Conservation (phyloP, 2,888 invertebrate genomes). For the Lutraria lutraria region DNA sequence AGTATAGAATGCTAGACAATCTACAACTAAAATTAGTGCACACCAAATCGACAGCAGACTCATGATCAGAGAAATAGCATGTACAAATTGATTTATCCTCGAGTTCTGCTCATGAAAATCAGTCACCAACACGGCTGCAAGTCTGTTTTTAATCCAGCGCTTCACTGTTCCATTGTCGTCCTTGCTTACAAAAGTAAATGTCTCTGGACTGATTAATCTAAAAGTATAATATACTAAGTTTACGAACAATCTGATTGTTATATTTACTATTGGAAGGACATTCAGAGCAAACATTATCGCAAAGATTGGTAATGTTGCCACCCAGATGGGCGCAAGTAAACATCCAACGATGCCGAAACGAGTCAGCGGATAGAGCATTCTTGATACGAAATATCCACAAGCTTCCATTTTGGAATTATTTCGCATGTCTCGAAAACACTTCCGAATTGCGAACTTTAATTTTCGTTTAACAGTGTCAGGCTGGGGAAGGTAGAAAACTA, state of each 20-base stretch:
- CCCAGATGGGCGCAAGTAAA: constrained; percentile 40
- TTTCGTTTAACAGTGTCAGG: constrained; percentile 41
- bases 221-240: constrained; percentile 51
- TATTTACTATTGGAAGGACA: constrained; percentile 49
- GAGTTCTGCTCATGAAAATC: constrained; percentile 39
- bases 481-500: constrained; percentile 29
- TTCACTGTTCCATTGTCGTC: not conserved
- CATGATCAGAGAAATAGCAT: constrained; percentile 43
- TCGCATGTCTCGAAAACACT: constrained; percentile 52
- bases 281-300: constrained; percentile 26
- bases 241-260: constrained; percentile 46
- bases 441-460: constrained; percentile 49
- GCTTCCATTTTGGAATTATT: constrained; percentile 27
- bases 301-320: constrained; percentile 28
- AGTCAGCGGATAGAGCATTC: constrained; percentile 36
- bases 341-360: constrained; percentile 51
- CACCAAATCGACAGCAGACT: constrained; percentile 53
- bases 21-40: constrained; percentile 42
- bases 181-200: not conserved
- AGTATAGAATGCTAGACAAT: constrained; percentile 61
- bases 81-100: constrained; percentile 49
- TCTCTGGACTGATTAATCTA: constrained; percentile 40
- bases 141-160: constrained; percentile 14
- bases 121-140: constrained; percentile 49
- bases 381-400: constrained; percentile 33